These are phyloP conservation scores for Micromesistius poutassou DNA, from an alignment of 2,797 vertebrate genomes.

Conservation along the genomic window DNA sequence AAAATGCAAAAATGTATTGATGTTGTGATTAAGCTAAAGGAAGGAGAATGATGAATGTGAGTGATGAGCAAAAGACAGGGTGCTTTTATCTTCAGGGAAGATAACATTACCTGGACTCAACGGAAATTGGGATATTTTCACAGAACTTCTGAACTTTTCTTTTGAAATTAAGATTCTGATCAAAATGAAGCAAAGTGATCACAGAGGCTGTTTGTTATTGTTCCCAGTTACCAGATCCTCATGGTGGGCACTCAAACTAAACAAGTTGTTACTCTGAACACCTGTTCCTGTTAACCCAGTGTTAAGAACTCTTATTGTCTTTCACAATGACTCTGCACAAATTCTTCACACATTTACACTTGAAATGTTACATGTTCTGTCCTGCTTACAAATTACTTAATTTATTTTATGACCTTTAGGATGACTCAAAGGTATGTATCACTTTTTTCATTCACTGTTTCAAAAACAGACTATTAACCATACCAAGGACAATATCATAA, in stretches of 20 bases:
- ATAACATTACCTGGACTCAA: slow-evolving; percentile 5
- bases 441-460: neutral
- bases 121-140: slow-evolving; percentile 8
- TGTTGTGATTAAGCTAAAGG: slow-evolving; percentile 50
- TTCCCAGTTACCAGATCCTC: neutral
- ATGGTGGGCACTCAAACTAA: neutral
- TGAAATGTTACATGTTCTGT: neutral
- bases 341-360: slow-evolving; percentile 11
- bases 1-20: slow-evolving; percentile 44
- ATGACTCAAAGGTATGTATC: neutral
- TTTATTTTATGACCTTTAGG: slow-evolving; percentile 14
- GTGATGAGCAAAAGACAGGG: slow-evolving; percentile 28
- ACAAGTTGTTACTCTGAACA: neutral
- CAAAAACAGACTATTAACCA: neutral
- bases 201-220: neutral
- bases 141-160: neutral
- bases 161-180: slow-evolving; percentile 27
- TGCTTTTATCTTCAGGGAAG: slow-evolving; percentile 19
- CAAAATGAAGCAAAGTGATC: neutral
- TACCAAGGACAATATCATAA: neutral
- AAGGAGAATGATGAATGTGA: slow-evolving; percentile 29
- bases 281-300: neutral
- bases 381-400: neutral
- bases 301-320: neutral
- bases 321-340: neutral